These are phyloP conservation scores for Sebastiscus albofasciatus DNA, from an alignment of 2,797 vertebrate genomes.

Conservation along the genomic window DNA sequence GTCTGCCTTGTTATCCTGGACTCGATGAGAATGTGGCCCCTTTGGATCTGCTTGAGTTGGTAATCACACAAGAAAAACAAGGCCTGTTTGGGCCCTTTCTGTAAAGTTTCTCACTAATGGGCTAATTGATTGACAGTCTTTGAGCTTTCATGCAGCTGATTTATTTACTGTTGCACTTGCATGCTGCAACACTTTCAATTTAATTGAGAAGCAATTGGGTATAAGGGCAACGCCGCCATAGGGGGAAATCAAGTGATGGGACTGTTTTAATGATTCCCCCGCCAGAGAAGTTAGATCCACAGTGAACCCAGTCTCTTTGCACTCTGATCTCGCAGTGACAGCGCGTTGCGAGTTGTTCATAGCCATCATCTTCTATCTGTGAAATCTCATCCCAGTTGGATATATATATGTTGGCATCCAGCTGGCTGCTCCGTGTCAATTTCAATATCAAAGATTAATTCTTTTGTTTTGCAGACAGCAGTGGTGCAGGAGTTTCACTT, in stretches of 20 bases:
- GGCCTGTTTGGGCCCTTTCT: constrained; percentile 15
- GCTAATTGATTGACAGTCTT: constrained; percentile 78
- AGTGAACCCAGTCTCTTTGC: constrained; percentile 26
- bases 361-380: constrained; percentile 27
- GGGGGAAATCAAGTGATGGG: constrained; percentile 54
- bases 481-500: constrained; percentile 11
- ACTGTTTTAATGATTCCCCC: constrained; percentile 71
- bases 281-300: constrained; percentile 54
- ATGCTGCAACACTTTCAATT: constrained; percentile 46
- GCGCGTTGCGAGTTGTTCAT: constrained; percentile 8
- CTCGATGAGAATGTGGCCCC: constrained; percentile 63
- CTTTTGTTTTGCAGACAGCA: constrained; percentile 34
- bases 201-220: constrained; percentile 66
- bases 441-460: constrained; percentile 48
- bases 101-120: constrained; percentile 69
- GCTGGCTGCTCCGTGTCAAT: constrained; percentile 21
- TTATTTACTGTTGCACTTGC: constrained; percentile 50
- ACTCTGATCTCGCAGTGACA: constrained; percentile 56
- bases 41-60: constrained; percentile 56
- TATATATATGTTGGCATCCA: constrained; percentile 10
- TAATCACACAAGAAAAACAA: constrained; percentile 64
- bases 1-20: constrained; percentile 58
- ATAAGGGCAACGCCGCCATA: constrained; percentile 31
- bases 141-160: constrained; percentile 39
- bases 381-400: constrained; percentile 41